A percentile compares a stretch with the other conserved stretches of the same genome.
Conservation (phyloP, 2,888 invertebrate species). For the Hyposoter didymator region DNA sequence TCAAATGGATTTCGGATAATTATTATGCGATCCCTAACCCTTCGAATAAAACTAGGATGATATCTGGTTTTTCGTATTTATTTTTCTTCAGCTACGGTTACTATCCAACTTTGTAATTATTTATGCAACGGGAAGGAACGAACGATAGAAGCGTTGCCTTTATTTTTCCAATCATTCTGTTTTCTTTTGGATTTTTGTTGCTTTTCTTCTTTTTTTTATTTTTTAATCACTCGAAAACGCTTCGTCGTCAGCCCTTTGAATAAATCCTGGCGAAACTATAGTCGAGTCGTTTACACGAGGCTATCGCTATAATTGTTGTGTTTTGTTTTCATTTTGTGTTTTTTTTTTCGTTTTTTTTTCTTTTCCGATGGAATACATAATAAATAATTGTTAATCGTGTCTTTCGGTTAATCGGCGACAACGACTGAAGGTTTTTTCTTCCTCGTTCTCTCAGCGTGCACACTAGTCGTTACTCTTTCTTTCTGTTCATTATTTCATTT, state of each 20-base stretch:
- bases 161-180: background rate
- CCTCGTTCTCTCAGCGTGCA: background rate
- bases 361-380: conserved; percentile 47
- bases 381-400: conserved; percentile 57
- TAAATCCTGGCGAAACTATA: conserved; percentile 68
- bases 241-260: conserved; percentile 33
- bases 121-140: conserved; percentile 47
- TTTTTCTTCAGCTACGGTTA: conserved; percentile 50
- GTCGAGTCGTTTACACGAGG: conserved; percentile 71
- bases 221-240: conserved; percentile 19
- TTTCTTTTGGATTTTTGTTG: conserved; percentile 16
- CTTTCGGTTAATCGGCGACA: conserved; percentile 26
- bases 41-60: conserved; percentile 59
- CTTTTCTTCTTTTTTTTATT: conserved; percentile 24
- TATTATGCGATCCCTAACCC: conserved; percentile 62
- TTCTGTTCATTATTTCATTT: background rate
- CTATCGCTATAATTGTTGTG: conserved; percentile 67
- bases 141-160: conserved; percentile 54
- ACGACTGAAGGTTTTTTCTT: conserved; percentile 29
- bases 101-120: conserved; percentile 60
- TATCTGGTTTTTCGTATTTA: conserved; percentile 46
- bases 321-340: background rate
- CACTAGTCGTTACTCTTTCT: background rate
- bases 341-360: too few species aligned
- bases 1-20: conserved; percentile 60